Evolutionary conservation across 37 sponge, comb jelly and placozoan genomes (phyloP).

Genomic region (Bolinopsis microptera): DNA sequence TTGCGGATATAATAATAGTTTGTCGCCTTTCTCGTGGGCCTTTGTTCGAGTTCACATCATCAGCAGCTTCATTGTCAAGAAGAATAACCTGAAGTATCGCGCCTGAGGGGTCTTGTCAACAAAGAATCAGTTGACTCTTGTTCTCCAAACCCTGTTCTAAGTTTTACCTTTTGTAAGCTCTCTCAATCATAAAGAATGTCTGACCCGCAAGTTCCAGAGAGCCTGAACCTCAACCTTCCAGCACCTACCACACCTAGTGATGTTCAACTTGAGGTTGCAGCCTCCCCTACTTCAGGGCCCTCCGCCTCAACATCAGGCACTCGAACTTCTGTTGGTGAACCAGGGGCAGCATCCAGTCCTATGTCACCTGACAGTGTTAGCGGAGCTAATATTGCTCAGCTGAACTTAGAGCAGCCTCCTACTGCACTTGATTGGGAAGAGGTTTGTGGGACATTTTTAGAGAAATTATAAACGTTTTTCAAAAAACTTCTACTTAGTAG

Average conservation of each 20-base stretch:
- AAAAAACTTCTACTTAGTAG: too few relatives aligned
- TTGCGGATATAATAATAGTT: neutral
- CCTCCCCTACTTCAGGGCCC: neutral
- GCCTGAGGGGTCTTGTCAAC: neutral
- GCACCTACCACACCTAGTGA: neutral
- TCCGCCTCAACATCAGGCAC: too few relatives aligned
- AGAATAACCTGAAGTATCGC: neutral
- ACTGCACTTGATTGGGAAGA: conserved; percentile 32
- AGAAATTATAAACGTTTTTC: neutral
- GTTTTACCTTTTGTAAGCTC: neutral
- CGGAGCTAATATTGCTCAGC: neutral
- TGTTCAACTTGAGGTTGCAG: neutral
- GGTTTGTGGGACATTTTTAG: neutral
- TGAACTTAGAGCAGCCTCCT: neutral
- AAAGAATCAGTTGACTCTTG: neutral
- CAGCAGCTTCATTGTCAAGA: neutral
- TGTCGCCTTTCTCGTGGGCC: neutral
- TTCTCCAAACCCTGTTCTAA: too few relatives aligned
- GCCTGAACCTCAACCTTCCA: neutral
- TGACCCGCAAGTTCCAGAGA: neutral
- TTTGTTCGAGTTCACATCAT: neutral
- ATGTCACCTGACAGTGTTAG: neutral
- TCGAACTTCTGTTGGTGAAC: too few relatives aligned
- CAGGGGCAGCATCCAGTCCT: neutral
- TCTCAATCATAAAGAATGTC: neutral